Evolutionary conservation across 2,888 invertebrate species (phyloP).

Genomic region (Flexamia atlantica): DNA sequence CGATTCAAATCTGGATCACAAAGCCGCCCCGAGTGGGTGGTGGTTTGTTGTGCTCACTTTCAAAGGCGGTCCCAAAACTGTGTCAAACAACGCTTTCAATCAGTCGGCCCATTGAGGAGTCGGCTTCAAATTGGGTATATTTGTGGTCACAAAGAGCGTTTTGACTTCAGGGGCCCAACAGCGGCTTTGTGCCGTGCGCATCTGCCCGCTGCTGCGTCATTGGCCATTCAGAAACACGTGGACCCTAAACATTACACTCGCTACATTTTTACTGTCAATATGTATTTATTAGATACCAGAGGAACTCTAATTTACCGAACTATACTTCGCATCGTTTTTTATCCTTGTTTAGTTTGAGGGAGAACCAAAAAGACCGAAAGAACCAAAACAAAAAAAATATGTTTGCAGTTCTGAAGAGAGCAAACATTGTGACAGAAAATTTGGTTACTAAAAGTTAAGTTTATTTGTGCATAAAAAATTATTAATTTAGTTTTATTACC

Average conservation of each 20-base stretch:
- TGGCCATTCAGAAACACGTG: slow-evolving; percentile 2
- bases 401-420: no score
- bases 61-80: slow-evolving; percentile 52
- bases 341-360: no score
- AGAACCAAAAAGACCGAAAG: no score
- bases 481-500: no score
- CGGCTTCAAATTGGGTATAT: slow-evolving; percentile 59
- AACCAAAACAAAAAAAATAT: no score
- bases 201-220: slow-evolving; percentile 25
- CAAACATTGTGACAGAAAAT: no score
- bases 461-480: no score
- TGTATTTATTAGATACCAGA: no score
- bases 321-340: no score
- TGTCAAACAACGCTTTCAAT: slow-evolving; percentile 57
- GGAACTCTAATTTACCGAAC: no score
- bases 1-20: slow-evolving; percentile 16
- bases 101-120: slow-evolving; percentile 53
- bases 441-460: no score
- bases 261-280: no score
- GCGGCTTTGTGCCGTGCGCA: slow-evolving; percentile 25
- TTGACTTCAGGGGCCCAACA: slow-evolving; percentile 42
- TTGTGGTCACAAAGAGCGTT: slow-evolving; percentile 50
- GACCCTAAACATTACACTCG: not conserved
- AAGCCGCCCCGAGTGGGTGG: slow-evolving; percentile 20
- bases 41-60: slow-evolving; percentile 7